Conservation (phyloP, 2,888 invertebrate species). For the Pandemis cinnamomeana region DNA sequence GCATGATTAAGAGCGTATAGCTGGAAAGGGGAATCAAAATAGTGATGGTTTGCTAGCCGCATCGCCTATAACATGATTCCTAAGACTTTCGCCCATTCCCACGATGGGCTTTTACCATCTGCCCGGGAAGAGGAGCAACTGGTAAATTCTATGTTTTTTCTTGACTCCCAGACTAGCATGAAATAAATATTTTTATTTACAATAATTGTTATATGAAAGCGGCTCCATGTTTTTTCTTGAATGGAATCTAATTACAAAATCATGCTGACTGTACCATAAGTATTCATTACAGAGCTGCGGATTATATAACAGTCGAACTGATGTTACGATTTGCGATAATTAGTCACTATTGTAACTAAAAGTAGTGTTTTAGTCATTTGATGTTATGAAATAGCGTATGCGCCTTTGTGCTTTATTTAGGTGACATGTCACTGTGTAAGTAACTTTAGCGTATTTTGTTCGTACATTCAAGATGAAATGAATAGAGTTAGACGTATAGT, state of each 20-base stretch:
- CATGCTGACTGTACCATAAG: not conserved
- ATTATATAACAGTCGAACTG: not conserved
- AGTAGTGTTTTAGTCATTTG: not conserved
- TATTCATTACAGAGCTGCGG: not conserved
- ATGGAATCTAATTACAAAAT: not conserved
- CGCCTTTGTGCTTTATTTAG: not conserved
- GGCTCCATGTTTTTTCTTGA: not conserved
- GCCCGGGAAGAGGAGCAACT: no score
- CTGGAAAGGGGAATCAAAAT: no score
- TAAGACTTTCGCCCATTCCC: no score
- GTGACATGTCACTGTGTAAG: not conserved
- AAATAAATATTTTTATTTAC: no score
- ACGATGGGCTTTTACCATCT: no score
- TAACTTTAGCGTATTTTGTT: not conserved
- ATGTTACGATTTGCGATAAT: constrained; percentile 6
- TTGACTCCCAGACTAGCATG: no score
- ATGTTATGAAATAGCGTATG: not conserved
- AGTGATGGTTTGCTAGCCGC: no score
- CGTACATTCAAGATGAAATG: not conserved
- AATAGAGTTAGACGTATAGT: not conserved
- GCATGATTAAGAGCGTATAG: no score
- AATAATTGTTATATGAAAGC: no score
- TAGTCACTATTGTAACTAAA: constrained; percentile 1
- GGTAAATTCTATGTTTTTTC: no score
- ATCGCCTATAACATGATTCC: no score